Percentiles rank a stretch among this genome's conserved stretches.
Evolutionary conservation across 2,113 vertebrate genomes (phyloP).

Genomic region (Colistium nudipinnis): DNA sequence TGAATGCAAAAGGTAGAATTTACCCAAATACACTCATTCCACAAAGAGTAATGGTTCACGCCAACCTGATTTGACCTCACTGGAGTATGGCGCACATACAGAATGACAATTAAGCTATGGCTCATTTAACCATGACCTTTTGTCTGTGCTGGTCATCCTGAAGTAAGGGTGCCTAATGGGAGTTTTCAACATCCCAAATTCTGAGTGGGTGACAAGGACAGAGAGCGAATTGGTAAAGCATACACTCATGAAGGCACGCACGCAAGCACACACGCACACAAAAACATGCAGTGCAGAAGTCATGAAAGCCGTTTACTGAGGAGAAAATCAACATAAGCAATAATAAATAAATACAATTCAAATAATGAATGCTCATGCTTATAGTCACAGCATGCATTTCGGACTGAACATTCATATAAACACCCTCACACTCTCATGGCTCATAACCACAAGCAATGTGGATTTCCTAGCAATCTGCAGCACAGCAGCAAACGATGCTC

Average conservation of each 20-base stretch:
- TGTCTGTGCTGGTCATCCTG: conserved; percentile 37
- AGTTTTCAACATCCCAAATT: conserved; percentile 23
- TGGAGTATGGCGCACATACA: conserved; percentile 19
- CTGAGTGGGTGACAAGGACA: conserved; percentile 1
- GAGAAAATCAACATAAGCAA: too few relatives aligned
- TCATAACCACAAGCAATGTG: conserved; percentile 42
- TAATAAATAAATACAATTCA: background rate
- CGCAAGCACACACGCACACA: conserved; percentile 14
- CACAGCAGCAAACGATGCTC: conserved; percentile 47
- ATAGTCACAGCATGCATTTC: background rate
- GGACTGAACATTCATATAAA: conserved; percentile 21
- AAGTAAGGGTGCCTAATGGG: conserved; percentile 27
- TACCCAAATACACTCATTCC: background rate
- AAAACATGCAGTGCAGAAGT: background rate
- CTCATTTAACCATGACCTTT: conserved; percentile 61
- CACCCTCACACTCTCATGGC: conserved; percentile 5
- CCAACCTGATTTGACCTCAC: conserved; percentile 4
- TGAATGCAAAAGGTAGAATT: too few relatives aligned
- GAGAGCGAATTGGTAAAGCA: background rate
- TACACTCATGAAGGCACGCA: conserved; percentile 14
- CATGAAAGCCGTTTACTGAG: background rate
- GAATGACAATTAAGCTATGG: conserved; percentile 51
- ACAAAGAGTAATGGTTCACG: conserved; percentile 8
- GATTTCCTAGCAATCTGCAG: conserved; percentile 53
- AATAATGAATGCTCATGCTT: background rate